Conservation (phyloP, 2,113 vertebrate genomes). For the Stomatorhinus ivindoensis region DNA sequence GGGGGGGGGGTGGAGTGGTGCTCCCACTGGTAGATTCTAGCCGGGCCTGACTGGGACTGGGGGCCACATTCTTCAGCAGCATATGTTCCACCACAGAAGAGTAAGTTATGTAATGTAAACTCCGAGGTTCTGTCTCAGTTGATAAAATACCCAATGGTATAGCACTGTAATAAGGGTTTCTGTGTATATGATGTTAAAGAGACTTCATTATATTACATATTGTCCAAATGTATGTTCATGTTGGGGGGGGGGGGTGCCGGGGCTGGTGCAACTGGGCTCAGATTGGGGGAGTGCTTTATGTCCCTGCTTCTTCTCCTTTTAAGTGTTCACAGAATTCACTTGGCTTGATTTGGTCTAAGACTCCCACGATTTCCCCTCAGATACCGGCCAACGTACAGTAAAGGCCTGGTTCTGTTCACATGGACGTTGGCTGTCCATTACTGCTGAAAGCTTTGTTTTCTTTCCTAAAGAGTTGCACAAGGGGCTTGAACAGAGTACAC, state of each 20-base stretch:
- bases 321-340: neutral
- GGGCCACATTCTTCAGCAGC: neutral
- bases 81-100: neutral
- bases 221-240: neutral
- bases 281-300: neutral
- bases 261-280: neutral
- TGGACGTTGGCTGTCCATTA: neutral
- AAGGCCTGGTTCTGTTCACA: neutral
- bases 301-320: neutral
- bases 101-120: neutral
- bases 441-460: neutral
- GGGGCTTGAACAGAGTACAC: slow-evolving; percentile 70
- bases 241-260: neutral
- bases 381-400: no score
- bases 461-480: slow-evolving; percentile 23
- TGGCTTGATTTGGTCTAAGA: neutral
- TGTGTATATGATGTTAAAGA: neutral
- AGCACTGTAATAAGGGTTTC: neutral
- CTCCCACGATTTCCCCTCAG: neutral
- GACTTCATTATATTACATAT: neutral
- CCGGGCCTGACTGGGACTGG: neutral
- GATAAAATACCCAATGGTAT: neutral
- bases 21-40: neutral
- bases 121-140: neutral
- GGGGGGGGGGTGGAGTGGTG: neutral